A percentile compares a stretch with the other conserved stretches of the same genome.
Evolutionary conservation across 1,140 invertebrate genomes (phyloP).

Genomic region (Nasonia longicornis): DNA sequence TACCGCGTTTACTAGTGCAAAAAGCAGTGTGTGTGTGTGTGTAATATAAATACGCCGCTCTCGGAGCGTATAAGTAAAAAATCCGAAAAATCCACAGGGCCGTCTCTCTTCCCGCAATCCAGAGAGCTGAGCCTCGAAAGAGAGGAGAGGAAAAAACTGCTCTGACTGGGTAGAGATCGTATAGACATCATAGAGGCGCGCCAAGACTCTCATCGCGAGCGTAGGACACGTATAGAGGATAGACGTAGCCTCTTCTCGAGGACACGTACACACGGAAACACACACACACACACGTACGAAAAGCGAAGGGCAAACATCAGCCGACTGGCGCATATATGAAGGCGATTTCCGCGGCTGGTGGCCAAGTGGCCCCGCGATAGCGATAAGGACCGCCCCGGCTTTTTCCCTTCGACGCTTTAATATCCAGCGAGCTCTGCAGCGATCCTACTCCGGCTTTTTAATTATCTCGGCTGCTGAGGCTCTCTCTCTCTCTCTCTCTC

Average conservation of each 20-base stretch:
- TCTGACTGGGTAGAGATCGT: background rate
- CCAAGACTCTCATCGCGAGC: conserved; percentile 3
- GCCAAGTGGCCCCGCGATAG: conserved; percentile 38
- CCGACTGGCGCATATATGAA: conserved; percentile 21
- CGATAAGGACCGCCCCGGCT: conserved; percentile 54
- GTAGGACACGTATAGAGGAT: conserved; percentile 2
- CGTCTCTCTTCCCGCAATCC: background rate
- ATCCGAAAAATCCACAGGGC: background rate
- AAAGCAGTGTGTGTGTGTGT: no score
- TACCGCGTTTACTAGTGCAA: no score
- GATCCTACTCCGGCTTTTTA: conserved; percentile 58
- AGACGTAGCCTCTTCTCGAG: background rate
- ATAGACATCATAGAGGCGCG: background rate
- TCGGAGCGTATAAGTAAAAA: background rate
- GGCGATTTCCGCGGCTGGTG: conserved; percentile 21
- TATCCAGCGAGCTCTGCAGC: conserved; percentile 50
- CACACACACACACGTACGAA: background rate
- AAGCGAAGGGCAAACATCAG: conserved; percentile 18
- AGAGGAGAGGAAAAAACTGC: background rate
- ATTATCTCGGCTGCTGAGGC: conserved; percentile 54
- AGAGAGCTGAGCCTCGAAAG: background rate
- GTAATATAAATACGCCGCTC: background rate
- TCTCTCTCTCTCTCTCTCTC: conserved; percentile 41
- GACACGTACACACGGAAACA: background rate
- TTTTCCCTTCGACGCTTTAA: conserved; percentile 57